Base-by-base conservation (phyloP, 2,888 invertebrate species). In the Drosophila bunnanda region DNA sequence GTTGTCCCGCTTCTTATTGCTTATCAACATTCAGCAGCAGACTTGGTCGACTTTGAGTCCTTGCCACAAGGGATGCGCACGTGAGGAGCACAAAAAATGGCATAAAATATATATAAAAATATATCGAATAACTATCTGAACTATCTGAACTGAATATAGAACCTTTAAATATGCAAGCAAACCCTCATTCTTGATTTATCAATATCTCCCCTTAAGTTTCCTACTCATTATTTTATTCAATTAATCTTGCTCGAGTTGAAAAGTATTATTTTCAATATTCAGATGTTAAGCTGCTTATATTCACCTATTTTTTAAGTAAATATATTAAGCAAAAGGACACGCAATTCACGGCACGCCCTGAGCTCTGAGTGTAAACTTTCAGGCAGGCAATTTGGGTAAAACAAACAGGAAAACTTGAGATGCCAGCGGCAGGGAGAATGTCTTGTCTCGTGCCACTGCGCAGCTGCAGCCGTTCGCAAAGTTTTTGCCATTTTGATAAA, bases 401-500 rank as follows among this genome's bases (percentile, higher is more conserved):
- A 36, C 72, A 60, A 70, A 54, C 61, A 59, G 53, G 30, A 61
- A 52, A 72, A 71, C 46, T 76, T 76, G 34, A 22, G 60, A 46
- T 56, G 69, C 69, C 76, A 50, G 48, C 55, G 57, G 75, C 58
- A 52, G 34, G 64, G 57, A 32, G 50, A 64, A 55, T 53, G 44
- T 52, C 74, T 66, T 59, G 67, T 71, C 61, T 72, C 56, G 53
- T 59, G 56, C 36, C 56, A 75, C 39, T 77, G 89, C 77, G 78
- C 84, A 83, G 71, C 62, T 80, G 88, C 74, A 78, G 65, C 76
- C 59, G 72, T 36, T 74, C 13, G 44, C 62, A 77, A 74, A 56
- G 50, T 56, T 83, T 77, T 66, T 52, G 55, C 58, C 69, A 72
- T 74, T 76, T 73, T 88, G 79, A 84, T 73, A 79, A 72, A 87